Base-by-base conservation (phyloP, 2,888 invertebrate genomes). In the Nasonia oneida region DNA sequence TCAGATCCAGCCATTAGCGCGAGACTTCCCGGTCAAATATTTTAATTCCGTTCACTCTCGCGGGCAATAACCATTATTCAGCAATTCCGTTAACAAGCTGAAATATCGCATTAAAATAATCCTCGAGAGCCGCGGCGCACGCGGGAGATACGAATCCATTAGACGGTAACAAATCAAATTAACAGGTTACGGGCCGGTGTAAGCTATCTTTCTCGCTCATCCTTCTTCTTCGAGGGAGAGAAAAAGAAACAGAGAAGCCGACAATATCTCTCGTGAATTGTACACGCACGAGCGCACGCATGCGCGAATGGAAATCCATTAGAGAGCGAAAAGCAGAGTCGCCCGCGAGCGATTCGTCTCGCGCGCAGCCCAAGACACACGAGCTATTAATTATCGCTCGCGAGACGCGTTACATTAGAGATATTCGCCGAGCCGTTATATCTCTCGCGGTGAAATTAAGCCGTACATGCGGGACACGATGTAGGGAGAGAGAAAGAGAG, bases 311-410 rank as follows among this genome's bases (percentile, higher is more conserved):
- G 29, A 3, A 29, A 67, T 67, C 8, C 47, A 14, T 42, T n/a
- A 12, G 12, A 47, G 33, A 67, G n/a, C 37, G 67, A 79, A 33
- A 70, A 33, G 33, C 50, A 37, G 37, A 37, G 79, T n/a, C 50
- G 50, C 47, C 47, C 33, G 70, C 39, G 47, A 5, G 29, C 50
- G 67, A 67, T 67, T 23, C 29, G 29, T 67, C 67, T 67, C 67
- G 67, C 14, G 3, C 29, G 29, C 29, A 29, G 29, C 33, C 12
- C 14, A 57, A n/a, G 37, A 39, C 39, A 50, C 79, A 42, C 29
- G 29, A 39, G 85, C 87, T 83, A 87, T 87, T 85, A 87, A 87
- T 87, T 84, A 87, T 83, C 80, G 73, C 50, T 14, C 76, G 73
- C 82, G 80, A 76, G 85, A 80, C 83, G 85, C 81, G 81, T 61